Percentiles rank a stretch among this genome's conserved stretches.
phyloP scores from a whole-genome alignment of 2,888 invertebrate species.

The Leuctra nigra region DNA sequence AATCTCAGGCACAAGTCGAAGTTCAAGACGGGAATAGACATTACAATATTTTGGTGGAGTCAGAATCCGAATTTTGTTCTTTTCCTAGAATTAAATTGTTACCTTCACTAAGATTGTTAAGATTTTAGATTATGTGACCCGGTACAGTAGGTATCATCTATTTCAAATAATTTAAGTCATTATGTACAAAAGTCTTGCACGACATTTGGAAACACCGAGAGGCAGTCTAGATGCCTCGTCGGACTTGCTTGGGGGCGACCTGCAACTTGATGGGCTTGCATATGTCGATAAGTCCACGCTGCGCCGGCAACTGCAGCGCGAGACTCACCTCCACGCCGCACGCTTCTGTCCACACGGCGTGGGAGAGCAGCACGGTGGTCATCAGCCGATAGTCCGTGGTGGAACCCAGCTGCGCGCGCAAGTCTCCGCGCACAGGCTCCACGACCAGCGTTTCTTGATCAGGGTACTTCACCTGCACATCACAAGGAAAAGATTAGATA shows the following conservation, averaged over 20 bases:
- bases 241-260: conserved; percentile 64
- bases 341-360: conserved; percentile 89
- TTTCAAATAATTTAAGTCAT: no score
- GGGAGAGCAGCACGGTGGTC: conserved; percentile 83
- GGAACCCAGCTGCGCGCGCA: conserved; percentile 46
- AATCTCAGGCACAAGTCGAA: no score
- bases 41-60: no score
- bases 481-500: no score
- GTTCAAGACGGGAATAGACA: no score
- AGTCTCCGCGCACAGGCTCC: conserved; percentile 68
- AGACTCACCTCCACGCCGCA: conserved; percentile 82
- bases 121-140: no score
- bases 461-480: conserved; percentile 61
- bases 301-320: conserved; percentile 66
- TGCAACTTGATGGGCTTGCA: conserved; percentile 82
- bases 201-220: no score
- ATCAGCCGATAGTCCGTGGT: conserved; percentile 60
- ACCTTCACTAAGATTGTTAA: no score
- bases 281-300: conserved; percentile 59
- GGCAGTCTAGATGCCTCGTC: neutral
- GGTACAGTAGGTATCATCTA: no score
- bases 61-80: no score
- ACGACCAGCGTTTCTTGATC: conserved; percentile 83
- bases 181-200: no score
- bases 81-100: no score